A percentile compares a stretch with the other conserved stretches of the same genome.
These are phyloP conservation scores for Ischnura elegans DNA, from an alignment of 2,888 invertebrate genomes.

Conservation along the genomic window DNA sequence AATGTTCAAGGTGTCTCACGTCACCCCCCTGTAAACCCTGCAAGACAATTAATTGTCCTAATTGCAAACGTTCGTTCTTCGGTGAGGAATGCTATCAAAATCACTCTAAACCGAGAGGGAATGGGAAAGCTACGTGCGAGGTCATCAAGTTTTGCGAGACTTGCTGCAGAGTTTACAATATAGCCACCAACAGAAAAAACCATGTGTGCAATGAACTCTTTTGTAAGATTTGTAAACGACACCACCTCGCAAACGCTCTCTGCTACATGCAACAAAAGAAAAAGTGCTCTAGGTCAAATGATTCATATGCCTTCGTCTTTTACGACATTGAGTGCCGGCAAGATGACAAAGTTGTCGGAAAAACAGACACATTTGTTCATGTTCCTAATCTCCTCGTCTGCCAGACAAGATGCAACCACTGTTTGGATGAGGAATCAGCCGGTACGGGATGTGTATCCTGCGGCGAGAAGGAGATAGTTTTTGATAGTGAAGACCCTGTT, in stretches of 20 bases:
- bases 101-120: too few species aligned
- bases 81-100: too few species aligned
- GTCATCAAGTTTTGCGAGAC: too few species aligned
- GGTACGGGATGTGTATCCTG: not conserved
- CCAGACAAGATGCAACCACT: too few species aligned
- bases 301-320: not conserved
- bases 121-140: too few species aligned
- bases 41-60: not conserved
- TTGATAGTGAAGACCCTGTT: conserved; percentile 42
- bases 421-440: not conserved
- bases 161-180: not conserved
- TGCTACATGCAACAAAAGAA: not conserved
- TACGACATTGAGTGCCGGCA: not conserved
- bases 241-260: not conserved
- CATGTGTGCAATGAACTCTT: not conserved
- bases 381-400: too few species aligned
- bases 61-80: not conserved
- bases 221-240: not conserved
- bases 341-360: not conserved
- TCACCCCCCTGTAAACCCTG: not conserved
- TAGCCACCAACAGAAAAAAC: not conserved
- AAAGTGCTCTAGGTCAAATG: not conserved
- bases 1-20: too few species aligned
- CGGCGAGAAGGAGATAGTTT: not conserved
- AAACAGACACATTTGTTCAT: not conserved